phyloP scores from a whole-genome alignment of 2,113 vertebrate genomes.

The Nothoprocta pentlandii region DNA sequence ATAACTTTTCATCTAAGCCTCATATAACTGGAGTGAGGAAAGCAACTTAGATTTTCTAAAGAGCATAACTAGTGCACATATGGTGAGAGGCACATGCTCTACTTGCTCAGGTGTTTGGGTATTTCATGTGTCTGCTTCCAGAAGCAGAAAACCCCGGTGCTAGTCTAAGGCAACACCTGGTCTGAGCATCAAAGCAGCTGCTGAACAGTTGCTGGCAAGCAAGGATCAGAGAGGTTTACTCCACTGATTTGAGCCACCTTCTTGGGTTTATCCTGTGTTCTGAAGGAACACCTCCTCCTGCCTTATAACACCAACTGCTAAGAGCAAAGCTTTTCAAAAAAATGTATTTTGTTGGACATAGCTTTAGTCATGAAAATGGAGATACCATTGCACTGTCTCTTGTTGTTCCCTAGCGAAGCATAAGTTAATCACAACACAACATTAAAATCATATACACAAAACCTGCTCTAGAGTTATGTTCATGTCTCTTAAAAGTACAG shows the following conservation, averaged over 20 bases:
- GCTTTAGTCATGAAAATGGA: background rate
- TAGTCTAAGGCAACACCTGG: background rate
- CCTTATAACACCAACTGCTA: background rate
- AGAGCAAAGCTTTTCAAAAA: background rate
- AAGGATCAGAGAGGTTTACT: background rate
- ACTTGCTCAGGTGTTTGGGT: background rate
- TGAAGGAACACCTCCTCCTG: background rate
- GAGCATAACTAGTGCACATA: background rate
- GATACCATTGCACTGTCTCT: background rate
- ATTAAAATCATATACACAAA: background rate
- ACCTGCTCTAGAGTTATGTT: background rate
- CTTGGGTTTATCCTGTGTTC: background rate
- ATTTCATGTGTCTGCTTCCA: background rate
- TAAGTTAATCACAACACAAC: background rate
- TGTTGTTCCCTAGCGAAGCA: background rate
- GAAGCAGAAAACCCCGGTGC: background rate
- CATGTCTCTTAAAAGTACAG: background rate
- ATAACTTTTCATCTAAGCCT: background rate
- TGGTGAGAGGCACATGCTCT: accelerated
- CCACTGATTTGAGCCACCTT: background rate
- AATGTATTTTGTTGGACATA: background rate
- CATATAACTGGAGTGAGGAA: background rate
- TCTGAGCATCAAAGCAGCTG: background rate
- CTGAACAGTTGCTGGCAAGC: background rate
- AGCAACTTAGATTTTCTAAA: background rate